phyloP scores from a whole-genome alignment of 2,113 vertebrate genomes.

The Garra rufa region DNA sequence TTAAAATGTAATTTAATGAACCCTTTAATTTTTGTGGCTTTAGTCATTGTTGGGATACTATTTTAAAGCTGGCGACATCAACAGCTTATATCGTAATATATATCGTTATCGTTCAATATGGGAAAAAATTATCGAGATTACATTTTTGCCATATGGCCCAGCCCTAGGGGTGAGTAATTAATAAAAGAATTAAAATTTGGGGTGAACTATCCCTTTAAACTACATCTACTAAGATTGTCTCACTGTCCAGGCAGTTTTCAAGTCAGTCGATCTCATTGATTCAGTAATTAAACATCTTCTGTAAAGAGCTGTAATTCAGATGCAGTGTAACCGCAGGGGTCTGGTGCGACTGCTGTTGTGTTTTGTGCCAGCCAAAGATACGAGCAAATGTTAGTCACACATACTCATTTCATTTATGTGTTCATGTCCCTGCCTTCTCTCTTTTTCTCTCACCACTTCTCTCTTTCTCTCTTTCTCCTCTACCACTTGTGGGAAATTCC shows the following conservation, averaged over 20 bases:
- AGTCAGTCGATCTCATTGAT: background rate
- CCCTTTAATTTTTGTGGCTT: too few relatives aligned
- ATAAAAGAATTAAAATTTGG: too few relatives aligned
- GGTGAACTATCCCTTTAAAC: too few relatives aligned
- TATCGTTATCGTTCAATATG: too few relatives aligned
- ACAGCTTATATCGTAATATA: too few relatives aligned
- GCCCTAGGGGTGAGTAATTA: too few relatives aligned
- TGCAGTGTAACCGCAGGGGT: background rate
- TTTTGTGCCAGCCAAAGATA: slow-evolving; percentile 3
- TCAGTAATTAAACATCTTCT: background rate
- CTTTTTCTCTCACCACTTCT: background rate
- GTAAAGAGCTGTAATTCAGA: background rate
- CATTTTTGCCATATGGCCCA: too few relatives aligned
- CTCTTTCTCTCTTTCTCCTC: background rate
- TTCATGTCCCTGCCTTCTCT: background rate
- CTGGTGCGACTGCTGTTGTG: background rate
- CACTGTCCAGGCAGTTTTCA: background rate
- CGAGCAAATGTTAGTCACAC: background rate
- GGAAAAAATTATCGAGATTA: too few relatives aligned
- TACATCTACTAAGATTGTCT: too few relatives aligned
- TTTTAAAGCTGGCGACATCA: too few relatives aligned
- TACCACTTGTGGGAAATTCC: background rate
- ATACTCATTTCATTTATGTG: background rate
- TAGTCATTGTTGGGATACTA: too few relatives aligned
- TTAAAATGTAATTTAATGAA: too few relatives aligned